These are phyloP conservation scores for Bos taurus DNA, from an alignment of 2,113 vertebrate species.

Conservation along the genomic window DNA sequence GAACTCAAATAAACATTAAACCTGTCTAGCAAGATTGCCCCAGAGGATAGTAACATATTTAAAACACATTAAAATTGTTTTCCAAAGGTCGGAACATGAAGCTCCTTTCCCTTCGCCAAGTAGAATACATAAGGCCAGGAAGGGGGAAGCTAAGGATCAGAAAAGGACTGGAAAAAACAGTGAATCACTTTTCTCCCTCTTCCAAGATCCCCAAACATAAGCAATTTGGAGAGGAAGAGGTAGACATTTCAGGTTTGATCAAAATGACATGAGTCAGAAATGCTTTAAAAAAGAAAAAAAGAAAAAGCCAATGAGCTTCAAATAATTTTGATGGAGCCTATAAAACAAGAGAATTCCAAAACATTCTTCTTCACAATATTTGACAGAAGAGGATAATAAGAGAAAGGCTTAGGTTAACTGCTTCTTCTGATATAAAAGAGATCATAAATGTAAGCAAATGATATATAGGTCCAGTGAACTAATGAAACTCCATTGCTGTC, in stretches of 20 bases:
- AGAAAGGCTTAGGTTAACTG: not conserved
- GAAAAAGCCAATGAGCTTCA: not conserved
- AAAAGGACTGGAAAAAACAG: slow-evolving; percentile 24
- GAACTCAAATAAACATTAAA: not conserved
- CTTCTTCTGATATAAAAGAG: not conserved
- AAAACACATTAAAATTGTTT: slow-evolving; percentile 36
- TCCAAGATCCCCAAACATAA: slow-evolving; percentile 27
- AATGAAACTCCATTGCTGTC: not conserved
- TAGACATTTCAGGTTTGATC: slow-evolving; percentile 31
- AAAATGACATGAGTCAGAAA: slow-evolving; percentile 44
- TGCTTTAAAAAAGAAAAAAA: not conserved
- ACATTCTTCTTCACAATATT: not conserved
- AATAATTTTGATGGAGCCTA: not conserved
- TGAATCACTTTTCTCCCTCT: not conserved
- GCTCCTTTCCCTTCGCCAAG: slow-evolving; percentile 37
- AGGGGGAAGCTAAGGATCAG: not conserved
- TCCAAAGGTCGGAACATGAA: not conserved
- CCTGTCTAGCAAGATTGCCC: not conserved
- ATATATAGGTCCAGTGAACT: not conserved
- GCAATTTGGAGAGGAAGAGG: not conserved
- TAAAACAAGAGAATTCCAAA: not conserved
- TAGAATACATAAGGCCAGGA: not conserved
- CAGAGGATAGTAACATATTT: not conserved
- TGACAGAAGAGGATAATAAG: not conserved
- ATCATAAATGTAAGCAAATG: not conserved